Evolutionary conservation across 2,113 vertebrate species (phyloP).

Genomic region (Perca schrenkii): DNA sequence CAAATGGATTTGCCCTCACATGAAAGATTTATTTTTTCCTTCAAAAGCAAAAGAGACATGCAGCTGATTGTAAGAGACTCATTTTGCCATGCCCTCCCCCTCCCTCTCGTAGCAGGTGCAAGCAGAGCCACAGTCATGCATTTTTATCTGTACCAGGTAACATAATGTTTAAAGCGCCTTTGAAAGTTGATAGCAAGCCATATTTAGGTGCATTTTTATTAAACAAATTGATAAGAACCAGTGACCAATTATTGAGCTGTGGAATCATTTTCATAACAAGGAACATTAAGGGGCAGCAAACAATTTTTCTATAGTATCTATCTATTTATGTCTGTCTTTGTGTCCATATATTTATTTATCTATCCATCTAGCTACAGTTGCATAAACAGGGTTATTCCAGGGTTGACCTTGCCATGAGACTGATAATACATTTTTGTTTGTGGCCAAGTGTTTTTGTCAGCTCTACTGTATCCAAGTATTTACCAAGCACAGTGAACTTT

Average conservation of each 20-base stretch:
- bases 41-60: conserved; percentile 71
- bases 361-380: conserved; percentile 30
- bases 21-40: conserved; percentile 71
- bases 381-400: conserved; percentile 32
- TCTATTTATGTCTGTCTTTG: background rate
- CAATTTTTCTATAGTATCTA: background rate
- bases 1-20: conserved; percentile 76
- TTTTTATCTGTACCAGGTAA: conserved; percentile 54
- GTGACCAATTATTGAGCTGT: background rate
- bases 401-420: conserved; percentile 52
- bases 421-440: conserved; percentile 63
- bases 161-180: conserved; percentile 31
- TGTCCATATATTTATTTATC: conserved; percentile 1
- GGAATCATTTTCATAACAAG: conserved; percentile 8
- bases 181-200: conserved; percentile 33
- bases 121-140: conserved; percentile 47
- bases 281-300: background rate
- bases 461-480: conserved; percentile 73
- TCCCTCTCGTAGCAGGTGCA: conserved; percentile 62
- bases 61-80: conserved; percentile 68
- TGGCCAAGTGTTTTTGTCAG: conserved; percentile 58
- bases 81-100: conserved; percentile 46
- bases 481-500: conserved; percentile 83
- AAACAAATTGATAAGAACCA: background rate
- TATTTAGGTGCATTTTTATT: conserved; percentile 34